Percentiles rank a stretch among this genome's conserved stretches.
Evolutionary conservation across 2,797 vertebrate genomes (phyloP).

Genomic region (Aulostomus chinensis): DNA sequence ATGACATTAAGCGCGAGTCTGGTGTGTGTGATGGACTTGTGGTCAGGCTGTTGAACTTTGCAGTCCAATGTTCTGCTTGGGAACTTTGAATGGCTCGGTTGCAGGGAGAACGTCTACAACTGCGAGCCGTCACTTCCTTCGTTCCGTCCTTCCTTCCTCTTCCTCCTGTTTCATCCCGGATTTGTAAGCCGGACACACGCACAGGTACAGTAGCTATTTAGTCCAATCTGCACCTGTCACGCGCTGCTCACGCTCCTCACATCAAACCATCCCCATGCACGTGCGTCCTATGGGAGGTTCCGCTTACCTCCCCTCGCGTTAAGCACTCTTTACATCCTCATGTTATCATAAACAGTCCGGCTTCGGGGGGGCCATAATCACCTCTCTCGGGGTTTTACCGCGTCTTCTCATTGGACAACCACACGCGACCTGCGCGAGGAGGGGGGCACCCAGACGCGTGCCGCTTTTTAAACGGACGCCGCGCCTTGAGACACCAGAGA

Average conservation of each 20-base stretch:
- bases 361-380: conserved; percentile 65
- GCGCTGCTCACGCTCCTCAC: conserved; percentile 62
- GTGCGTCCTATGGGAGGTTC: conserved; percentile 77
- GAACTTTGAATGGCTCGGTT: no score
- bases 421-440: conserved; percentile 94
- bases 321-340: conserved; percentile 74
- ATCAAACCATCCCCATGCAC: conserved; percentile 49
- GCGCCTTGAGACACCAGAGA: conserved; percentile 90
- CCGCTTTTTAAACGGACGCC: conserved; percentile 94
- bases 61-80: no score
- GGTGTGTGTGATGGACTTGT: no score
- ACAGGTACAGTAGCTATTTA: conserved; percentile 40
- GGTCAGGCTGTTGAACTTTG: no score
- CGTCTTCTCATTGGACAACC: conserved; percentile 86
- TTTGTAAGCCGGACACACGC: conserved; percentile 1
- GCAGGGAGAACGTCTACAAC: no score
- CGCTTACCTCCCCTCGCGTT: conserved; percentile 70
- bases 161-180: not conserved
- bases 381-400: conserved; percentile 70
- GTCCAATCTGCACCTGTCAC: conserved; percentile 31
- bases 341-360: conserved; percentile 71
- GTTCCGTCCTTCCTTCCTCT: not conserved
- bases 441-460: conserved; percentile 92
- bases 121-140: no score
- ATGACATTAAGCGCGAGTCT: no score